These are phyloP conservation scores for Burhinus bistriatus DNA, from an alignment of 2,113 vertebrate species.

Conservation along the genomic window DNA sequence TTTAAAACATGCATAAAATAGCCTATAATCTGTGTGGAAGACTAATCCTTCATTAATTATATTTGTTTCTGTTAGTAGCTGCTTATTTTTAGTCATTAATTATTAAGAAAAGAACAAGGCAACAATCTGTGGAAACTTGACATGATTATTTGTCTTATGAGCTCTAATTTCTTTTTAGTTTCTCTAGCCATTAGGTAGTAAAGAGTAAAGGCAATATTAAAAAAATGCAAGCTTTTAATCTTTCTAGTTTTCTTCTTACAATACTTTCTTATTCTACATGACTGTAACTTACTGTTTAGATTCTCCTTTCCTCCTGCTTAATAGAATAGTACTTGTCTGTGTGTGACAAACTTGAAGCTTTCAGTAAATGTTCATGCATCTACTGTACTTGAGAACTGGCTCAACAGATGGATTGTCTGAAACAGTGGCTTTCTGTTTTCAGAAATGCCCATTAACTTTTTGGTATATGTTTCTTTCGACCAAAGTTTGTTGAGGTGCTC, in stretches of 20 bases:
- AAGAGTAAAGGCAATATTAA: neutral
- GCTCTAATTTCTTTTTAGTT: neutral
- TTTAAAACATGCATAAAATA: neutral
- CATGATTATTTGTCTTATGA: neutral
- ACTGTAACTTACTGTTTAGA: neutral
- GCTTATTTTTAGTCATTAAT: neutral
- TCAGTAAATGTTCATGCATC: neutral
- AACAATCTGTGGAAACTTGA: neutral
- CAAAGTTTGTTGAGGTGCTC: neutral
- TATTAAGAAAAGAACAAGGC: slow-evolving; percentile 7
- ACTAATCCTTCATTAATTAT: slow-evolving; percentile 36
- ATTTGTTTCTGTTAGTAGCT: neutral
- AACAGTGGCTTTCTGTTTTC: neutral
- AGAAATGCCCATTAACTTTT: neutral
- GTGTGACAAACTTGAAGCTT: neutral
- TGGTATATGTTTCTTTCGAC: neutral
- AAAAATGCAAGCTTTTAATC: neutral
- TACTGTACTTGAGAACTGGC: neutral
- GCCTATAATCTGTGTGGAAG: neutral
- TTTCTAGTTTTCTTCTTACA: neutral
- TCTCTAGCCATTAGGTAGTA: neutral
- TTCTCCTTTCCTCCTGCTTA: neutral
- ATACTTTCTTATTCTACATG: neutral
- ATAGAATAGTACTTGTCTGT: neutral
- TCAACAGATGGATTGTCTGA: neutral